Percentiles rank a stretch among this genome's conserved stretches.
Evolutionary conservation across 2,797 vertebrate genomes (phyloP).

Genomic region (Pyrocephalus nanus): DNA sequence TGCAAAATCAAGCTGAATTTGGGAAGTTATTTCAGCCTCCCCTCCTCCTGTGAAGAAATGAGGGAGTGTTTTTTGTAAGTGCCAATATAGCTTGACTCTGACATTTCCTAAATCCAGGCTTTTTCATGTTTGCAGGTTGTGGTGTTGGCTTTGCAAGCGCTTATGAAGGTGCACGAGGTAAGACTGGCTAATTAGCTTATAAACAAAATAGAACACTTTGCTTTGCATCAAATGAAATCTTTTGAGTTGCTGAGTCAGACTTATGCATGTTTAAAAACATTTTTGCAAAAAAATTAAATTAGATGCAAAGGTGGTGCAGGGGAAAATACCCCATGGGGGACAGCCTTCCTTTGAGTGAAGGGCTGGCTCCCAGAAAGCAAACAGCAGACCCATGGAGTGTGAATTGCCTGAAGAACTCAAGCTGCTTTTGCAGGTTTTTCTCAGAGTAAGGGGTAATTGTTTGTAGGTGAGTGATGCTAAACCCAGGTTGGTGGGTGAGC

Average conservation of each 20-base stretch:
- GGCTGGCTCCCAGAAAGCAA: neutral
- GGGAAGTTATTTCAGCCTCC: neutral
- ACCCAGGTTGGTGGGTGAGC: neutral
- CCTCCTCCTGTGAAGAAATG: neutral
- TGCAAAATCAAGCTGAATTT: slow-evolving; percentile 41
- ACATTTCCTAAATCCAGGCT: neutral
- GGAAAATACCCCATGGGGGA: neutral
- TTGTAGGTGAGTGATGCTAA: neutral
- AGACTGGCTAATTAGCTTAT: slow-evolving; percentile 36
- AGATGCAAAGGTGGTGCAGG: neutral
- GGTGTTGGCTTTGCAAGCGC: neutral
- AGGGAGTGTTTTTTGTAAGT: neutral
- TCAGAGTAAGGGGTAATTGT: rapidly evolving
- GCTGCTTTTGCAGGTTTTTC: neutral
- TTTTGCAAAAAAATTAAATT: neutral
- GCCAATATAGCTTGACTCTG: neutral
- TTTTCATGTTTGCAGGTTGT: slow-evolving; percentile 1
- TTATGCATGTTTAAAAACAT: slow-evolving; percentile 3
- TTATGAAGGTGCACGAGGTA: slow-evolving; percentile 13
- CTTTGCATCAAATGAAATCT: slow-evolving; percentile 25
- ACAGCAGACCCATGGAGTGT: neutral
- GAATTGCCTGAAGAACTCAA: neutral
- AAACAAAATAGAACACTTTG: slow-evolving; percentile 30
- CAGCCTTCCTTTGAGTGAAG: neutral
- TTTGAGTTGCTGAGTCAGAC: slow-evolving; percentile 29